phyloP scores from a whole-genome alignment of 1,140 invertebrate species.

The Cydia fagiglandana region DNA sequence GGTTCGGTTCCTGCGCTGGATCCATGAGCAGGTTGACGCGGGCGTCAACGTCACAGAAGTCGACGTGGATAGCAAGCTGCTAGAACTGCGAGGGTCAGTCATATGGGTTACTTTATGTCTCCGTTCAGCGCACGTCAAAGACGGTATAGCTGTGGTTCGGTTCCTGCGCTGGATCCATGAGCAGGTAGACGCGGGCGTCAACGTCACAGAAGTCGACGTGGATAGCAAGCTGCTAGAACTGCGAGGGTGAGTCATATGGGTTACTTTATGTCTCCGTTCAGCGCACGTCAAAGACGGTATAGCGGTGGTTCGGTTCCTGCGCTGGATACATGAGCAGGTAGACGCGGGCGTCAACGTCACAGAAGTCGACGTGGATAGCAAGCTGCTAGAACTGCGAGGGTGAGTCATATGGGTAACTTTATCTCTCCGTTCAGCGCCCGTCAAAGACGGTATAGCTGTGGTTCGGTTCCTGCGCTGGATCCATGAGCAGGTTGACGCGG shows the following conservation, averaged over 20 bases:
- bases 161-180: constrained; percentile 96
- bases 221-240: too few relatives aligned
- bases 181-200: constrained; percentile 80
- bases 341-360: too few relatives aligned
- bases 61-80: constrained; percentile 89
- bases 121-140: constrained; percentile 91
- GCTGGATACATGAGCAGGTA: too few relatives aligned
- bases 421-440: constrained; percentile 90
- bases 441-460: constrained; percentile 94
- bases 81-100: constrained; percentile 66
- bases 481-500: constrained; percentile 84
- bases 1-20: constrained; percentile 95
- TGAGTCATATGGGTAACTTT: too few relatives aligned
- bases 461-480: constrained; percentile 97
- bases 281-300: too few relatives aligned
- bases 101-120: constrained; percentile 75
- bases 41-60: constrained; percentile 90
- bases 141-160: constrained; percentile 94
- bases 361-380: too few relatives aligned
- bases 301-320: too few relatives aligned
- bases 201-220: constrained; percentile 92
- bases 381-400: too few relatives aligned
- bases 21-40: constrained; percentile 85
- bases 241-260: too few relatives aligned
- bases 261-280: too few relatives aligned